phyloP scores from a whole-genome alignment of 2,797 vertebrate genomes.

The Poliocrania exsul region DNA sequence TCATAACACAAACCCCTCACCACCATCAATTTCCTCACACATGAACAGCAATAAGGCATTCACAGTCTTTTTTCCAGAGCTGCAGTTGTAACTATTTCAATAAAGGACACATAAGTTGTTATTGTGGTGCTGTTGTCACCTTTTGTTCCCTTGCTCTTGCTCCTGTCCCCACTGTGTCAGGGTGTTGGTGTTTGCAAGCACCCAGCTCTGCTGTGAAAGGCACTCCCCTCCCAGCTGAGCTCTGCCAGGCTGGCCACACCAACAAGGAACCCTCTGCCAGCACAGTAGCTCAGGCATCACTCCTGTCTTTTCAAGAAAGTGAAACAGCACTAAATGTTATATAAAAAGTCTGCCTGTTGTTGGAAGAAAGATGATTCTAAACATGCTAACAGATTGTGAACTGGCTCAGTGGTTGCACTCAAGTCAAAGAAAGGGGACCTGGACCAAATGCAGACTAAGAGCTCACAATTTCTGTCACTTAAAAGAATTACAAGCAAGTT shows the following conservation, averaged over 20 bases:
- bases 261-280: background rate
- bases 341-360: background rate
- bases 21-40: background rate
- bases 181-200: background rate
- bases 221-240: background rate
- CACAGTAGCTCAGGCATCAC: background rate
- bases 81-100: constrained; percentile 61
- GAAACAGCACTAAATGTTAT: background rate
- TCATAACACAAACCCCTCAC: background rate
- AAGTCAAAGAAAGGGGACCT: background rate
- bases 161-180: background rate
- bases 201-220: rapidly evolving
- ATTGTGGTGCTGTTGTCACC: background rate
- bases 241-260: rapidly evolving
- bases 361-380: background rate
- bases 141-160: background rate
- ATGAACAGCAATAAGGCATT: background rate
- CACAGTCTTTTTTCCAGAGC: background rate
- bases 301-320: background rate
- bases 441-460: background rate
- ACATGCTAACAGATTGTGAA: background rate
- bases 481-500: background rate
- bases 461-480: background rate
- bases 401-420: background rate
- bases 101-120: constrained; percentile 46